phyloP scores from a whole-genome alignment of 37 sponge, comb jelly and placozoan species.

The Ephydatia muelleri region DNA sequence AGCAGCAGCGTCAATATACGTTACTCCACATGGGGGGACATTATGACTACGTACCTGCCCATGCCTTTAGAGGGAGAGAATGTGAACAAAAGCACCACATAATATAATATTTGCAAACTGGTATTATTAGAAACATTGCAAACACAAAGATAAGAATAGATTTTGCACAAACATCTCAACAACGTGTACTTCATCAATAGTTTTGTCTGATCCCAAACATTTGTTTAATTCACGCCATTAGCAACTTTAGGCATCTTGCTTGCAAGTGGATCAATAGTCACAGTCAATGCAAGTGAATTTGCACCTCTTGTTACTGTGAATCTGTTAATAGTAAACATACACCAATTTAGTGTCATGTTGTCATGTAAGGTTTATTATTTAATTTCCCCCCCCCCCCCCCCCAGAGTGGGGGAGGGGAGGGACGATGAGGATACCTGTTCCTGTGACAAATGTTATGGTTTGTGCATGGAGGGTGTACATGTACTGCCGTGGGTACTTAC shows the following conservation, averaged over 20 bases:
- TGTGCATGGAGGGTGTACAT: not conserved
- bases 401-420: not conserved
- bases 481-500: constrained; percentile 20
- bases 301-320: constrained; percentile 35
- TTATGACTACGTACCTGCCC: too few species aligned
- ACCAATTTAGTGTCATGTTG: not conserved
- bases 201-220: too few species aligned
- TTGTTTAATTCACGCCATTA: not conserved
- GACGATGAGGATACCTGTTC: not conserved
- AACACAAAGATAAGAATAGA: too few species aligned
- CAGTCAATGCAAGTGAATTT: constrained; percentile 35
- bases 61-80: too few species aligned
- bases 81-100: too few species aligned
- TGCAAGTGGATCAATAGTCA: constrained; percentile 59
- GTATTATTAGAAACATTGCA: too few species aligned
- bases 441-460: not conserved
- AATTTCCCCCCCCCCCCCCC: not conserved
- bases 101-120: too few species aligned
- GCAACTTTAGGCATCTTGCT: not conserved
- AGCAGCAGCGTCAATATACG: too few species aligned
- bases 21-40: too few species aligned
- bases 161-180: too few species aligned
- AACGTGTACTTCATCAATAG: too few species aligned
- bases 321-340: constrained; percentile 15
- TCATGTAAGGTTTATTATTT: not conserved